Conservation (phyloP, 2,797 vertebrate genomes). For the Mus spretus region DNA sequence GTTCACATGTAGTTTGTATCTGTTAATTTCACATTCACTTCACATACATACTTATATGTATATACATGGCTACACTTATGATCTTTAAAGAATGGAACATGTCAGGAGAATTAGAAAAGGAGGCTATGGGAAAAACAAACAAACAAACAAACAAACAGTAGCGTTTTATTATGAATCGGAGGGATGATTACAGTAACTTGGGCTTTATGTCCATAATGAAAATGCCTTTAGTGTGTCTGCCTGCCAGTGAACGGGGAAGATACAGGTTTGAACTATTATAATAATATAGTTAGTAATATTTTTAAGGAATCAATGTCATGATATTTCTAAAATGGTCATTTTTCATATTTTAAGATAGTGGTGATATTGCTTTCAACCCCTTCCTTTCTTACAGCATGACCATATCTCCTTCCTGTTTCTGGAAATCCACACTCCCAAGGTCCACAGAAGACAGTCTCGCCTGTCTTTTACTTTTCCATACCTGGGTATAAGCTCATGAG, state of each 20-base stretch:
- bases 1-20: slow-evolving; percentile 47
- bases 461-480: neutral
- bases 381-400: slow-evolving; percentile 45
- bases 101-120: neutral
- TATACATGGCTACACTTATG: neutral
- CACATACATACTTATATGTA: neutral
- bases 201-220: neutral
- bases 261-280: neutral
- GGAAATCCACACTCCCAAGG: slow-evolving; percentile 6
- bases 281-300: neutral
- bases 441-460: neutral
- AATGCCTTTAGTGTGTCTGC: neutral
- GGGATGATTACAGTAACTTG: neutral
- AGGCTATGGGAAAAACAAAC: neutral
- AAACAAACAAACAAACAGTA: neutral
- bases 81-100: neutral
- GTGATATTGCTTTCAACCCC: neutral
- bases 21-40: neutral
- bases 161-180: neutral
- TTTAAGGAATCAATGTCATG: neutral
- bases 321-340: slow-evolving; percentile 36
- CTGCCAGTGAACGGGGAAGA: neutral
- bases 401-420: neutral
- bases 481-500: slow-evolving; percentile 26
- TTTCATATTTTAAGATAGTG: neutral